These are phyloP conservation scores for Trichogramma evanescens DNA, from an alignment of 2,888 invertebrate genomes.

Conservation along the genomic window DNA sequence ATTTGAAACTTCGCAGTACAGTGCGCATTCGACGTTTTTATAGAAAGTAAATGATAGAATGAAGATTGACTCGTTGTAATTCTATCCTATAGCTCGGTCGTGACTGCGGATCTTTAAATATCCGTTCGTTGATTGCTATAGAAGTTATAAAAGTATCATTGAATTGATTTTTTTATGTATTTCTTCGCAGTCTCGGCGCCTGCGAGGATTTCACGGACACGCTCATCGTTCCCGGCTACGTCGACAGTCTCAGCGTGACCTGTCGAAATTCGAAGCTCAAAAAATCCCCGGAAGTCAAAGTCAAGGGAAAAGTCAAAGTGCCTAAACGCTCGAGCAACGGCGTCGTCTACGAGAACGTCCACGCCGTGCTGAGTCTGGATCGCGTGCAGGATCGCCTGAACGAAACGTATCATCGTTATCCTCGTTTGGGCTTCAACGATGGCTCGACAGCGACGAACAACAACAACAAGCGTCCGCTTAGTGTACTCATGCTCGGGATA, in stretches of 20 bases:
- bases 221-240: slow-evolving; percentile 39
- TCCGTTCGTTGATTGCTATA: too few relatives aligned
- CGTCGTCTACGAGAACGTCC: slow-evolving; percentile 52
- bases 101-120: too few relatives aligned
- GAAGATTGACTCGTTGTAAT: too few relatives aligned
- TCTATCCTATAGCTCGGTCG: too few relatives aligned
- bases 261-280: slow-evolving; percentile 40
- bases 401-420: background rate
- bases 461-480: slow-evolving; percentile 44
- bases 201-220: slow-evolving; percentile 49
- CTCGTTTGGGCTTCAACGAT: slow-evolving; percentile 1
- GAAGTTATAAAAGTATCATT: too few relatives aligned
- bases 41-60: too few relatives aligned
- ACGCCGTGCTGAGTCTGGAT: slow-evolving; percentile 52
- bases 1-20: too few relatives aligned
- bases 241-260: slow-evolving; percentile 51
- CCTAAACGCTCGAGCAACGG: slow-evolving; percentile 15
- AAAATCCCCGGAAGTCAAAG: slow-evolving; percentile 24
- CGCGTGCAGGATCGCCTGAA: slow-evolving; percentile 47
- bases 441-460: background rate
- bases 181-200: slow-evolving; percentile 42
- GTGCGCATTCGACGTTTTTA: too few relatives aligned
- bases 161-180: background rate
- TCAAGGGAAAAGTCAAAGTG: slow-evolving; percentile 33
- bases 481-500: slow-evolving; percentile 73